Base-by-base conservation (phyloP, 2,113 vertebrate genomes). In the Sarotherodon lohbergeri region DNA sequence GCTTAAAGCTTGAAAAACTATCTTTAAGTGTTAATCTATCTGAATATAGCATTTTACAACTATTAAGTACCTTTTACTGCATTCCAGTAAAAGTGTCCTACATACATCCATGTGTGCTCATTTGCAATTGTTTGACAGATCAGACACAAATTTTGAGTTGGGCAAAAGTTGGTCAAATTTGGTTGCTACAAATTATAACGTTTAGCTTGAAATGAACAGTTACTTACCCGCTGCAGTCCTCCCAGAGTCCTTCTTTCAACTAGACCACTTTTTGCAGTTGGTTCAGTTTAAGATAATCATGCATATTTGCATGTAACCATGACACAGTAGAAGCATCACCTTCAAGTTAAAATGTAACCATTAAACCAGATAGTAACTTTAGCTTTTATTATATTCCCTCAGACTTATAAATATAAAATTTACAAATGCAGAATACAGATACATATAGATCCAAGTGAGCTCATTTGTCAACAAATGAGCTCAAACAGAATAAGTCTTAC, bases 341-440 rank as follows among this genome's bases (percentile, higher is more conserved):
- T 57, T 57, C 6, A 57, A 57, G 55, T 57, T 27, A 14, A 57
- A 57, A 57, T 13, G 13, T 57, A 8, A 57, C n/a, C n/a, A 56
- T 12, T 56, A 24, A 56, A 55, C 22, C 0, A 0, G 24, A 57
- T 24, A 57, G 6, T 1, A 24, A 3, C 24, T 14, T 57, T 14
- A 57, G 12, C 4, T 57, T 27, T 57, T 27, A 4, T 57, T 57
- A 57, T 7, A 57, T 57, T 27, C 55, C 4, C 22, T 57, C 24
- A 57, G 24, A 27, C 22, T 14, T 13, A 14, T 27, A 57, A 56
- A 56, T 56, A 57, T 2, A 13, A 24, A 13, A 27, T 56, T 56
- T 56, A 14, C 2, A 56, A 56, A 56, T 57, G 55, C 22, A 57
- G 12, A 57, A 14, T 57, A 4, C 22, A 57, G 3, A 27, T 27